A percentile compares a stretch with the other conserved stretches of the same genome.
Conservation (phyloP, 2,888 invertebrate genomes). For the Lamproptera curius region DNA sequence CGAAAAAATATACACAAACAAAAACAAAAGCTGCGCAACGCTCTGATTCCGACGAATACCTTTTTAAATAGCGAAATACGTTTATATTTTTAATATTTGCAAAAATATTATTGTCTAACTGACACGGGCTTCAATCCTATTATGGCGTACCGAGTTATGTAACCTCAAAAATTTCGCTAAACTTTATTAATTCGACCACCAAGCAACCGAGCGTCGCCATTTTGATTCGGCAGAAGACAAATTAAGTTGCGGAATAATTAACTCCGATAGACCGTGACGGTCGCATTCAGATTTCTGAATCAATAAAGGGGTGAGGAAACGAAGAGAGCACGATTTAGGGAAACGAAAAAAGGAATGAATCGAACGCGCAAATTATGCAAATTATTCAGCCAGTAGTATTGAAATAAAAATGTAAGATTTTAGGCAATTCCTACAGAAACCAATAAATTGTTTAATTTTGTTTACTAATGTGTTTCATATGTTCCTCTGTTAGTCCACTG, state of each 20-base stretch:
- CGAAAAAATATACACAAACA: too few relatives aligned
- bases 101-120: neutral
- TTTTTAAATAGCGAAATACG: conserved; percentile 3
- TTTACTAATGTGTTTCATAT: too few relatives aligned
- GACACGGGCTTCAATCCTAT: conserved; percentile 2
- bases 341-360: too few relatives aligned
- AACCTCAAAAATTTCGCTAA: conserved; percentile 17
- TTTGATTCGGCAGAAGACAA: conserved; percentile 15
- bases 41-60: conserved; percentile 1
- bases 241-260: conserved; percentile 19
- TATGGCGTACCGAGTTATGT: conserved; percentile 15
- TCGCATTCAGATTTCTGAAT: conserved; percentile 11
- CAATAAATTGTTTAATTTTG: too few relatives aligned
- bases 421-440: too few relatives aligned
- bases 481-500: too few relatives aligned
- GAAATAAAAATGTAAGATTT: too few relatives aligned
- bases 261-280: conserved; percentile 12
- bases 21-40: conserved; percentile 4
- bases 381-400: too few relatives aligned
- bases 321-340: too few relatives aligned
- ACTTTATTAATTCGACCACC: conserved; percentile 20
- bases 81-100: neutral
- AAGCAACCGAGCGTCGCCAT: conserved; percentile 16
- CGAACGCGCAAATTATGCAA: too few relatives aligned
- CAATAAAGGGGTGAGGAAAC: conserved; percentile 5